Evolutionary conservation across 1,140 invertebrate genomes (phyloP).

Genomic region (Drosophila athabasca): DNA sequence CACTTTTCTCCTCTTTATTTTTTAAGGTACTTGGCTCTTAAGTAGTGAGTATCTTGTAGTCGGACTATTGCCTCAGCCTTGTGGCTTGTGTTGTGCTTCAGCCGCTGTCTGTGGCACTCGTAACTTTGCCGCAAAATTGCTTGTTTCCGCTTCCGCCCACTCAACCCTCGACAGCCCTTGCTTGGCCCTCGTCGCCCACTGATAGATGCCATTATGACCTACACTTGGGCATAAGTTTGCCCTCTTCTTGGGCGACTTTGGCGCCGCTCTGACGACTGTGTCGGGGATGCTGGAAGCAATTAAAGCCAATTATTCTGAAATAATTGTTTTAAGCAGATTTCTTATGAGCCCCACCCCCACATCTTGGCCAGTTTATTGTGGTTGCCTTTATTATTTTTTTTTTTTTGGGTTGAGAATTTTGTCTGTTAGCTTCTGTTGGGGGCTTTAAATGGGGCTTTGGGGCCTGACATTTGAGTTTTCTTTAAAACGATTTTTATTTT

Average conservation of each 20-base stretch:
- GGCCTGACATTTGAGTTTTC: slow-evolving; percentile 50
- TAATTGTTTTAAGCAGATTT: slow-evolving; percentile 83
- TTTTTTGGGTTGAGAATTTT: slow-evolving; percentile 8
- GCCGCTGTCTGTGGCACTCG: slow-evolving; percentile 67
- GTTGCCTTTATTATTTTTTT: slow-evolving; percentile 3
- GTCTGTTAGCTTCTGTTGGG: slow-evolving; percentile 14
- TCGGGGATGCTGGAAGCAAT: slow-evolving; percentile 66
- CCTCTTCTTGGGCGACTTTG: slow-evolving; percentile 19
- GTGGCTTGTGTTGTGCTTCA: slow-evolving; percentile 8
- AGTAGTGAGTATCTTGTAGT: slow-evolving; percentile 17
- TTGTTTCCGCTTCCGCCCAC: slow-evolving; percentile 80
- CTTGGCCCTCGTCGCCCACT: slow-evolving; percentile 53
- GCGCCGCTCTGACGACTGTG: slow-evolving; percentile 29
- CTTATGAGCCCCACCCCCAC: slow-evolving; percentile 25
- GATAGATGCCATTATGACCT: slow-evolving; percentile 82
- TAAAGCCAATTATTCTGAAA: slow-evolving; percentile 83
- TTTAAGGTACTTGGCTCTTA: too few species aligned
- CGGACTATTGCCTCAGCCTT: too few species aligned
- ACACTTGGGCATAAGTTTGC: slow-evolving; percentile 69
- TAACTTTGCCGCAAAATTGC: slow-evolving; percentile 82
- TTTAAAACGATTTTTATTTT: slow-evolving; percentile 46
- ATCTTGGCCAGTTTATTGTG: slow-evolving; percentile 33
- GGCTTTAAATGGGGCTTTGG: slow-evolving; percentile 14
- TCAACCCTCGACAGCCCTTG: slow-evolving; percentile 41
- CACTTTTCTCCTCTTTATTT: too few species aligned